Evolutionary conservation across 2,888 invertebrate species (phyloP), one percentile per base, ranked within the genome.

Genomic region (Xestia c-nigrum): DNA sequence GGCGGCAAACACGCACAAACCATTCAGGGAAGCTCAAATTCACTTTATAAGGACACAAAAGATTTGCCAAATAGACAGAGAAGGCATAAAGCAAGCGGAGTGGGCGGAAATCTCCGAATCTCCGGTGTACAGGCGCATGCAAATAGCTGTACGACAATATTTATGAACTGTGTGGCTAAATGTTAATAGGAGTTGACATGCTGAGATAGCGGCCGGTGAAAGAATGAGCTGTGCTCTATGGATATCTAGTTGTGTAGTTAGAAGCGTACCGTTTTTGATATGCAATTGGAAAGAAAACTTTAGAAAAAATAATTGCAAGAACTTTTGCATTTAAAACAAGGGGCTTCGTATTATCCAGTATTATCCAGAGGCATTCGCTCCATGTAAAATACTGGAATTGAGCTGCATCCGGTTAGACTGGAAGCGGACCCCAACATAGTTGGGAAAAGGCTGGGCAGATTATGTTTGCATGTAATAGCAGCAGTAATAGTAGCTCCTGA

Each of bases 21-120:
- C 65, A 66, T 78, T 46, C 19, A 38, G 66, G 78, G 61, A 72
- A 78, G 38, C 61, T 78, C 65, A 73, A 78, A 59, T 77, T 63
- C n/a, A 63, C 88, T 81, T 67, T 87, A 84, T 76, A 80, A 72
- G 81, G 76, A 73, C 57, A 74, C 76, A 84, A 85, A 85, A 84
- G 81, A 85, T 83, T 84, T 74, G 79, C 74, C 79, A 81, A 80
- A 84, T 85, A 74, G 76, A 81, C 77, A 74, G 57, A 63, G 70
- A 71, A 78, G 73, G 80, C 70, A 84, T 84, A 87, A 87, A 85
- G 85, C 81, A 38, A 61, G 67, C 59, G 21, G 31, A 69, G 88
- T 89, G 88, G 88, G 89, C 87, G 89, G 81, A 76, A 86, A 89
- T 89, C 89, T 80, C 87, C 87, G 73, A 88, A 89, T 88, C 89